A percentile compares a stretch with the other conserved stretches of the same genome.
Conservation (phyloP, 1,140 invertebrate genomes). For the Neodiprion fabricii region DNA sequence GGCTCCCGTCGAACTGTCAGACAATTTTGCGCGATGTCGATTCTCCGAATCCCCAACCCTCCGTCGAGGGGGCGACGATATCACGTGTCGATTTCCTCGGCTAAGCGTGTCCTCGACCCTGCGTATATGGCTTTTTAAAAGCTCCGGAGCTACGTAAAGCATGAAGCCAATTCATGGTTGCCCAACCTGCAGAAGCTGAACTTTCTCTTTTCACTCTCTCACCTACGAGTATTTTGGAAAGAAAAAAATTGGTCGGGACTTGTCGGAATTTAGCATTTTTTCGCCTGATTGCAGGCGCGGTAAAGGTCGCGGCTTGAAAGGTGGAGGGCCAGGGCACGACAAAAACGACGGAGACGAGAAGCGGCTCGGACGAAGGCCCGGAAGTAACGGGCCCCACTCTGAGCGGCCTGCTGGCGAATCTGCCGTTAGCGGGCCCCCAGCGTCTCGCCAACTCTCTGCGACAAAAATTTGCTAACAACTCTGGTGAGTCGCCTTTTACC, state of each 20-base stretch:
- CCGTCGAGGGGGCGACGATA: not conserved
- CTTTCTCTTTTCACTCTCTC: no score
- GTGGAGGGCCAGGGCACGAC: slow-evolving; percentile 60
- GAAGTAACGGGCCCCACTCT: slow-evolving; percentile 51
- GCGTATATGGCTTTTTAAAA: not conserved
- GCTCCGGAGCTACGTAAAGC: not conserved
- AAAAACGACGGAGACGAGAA: slow-evolving; percentile 56
- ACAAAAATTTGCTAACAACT: slow-evolving; percentile 57
- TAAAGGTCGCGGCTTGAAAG: slow-evolving; percentile 58
- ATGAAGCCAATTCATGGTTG: not conserved
- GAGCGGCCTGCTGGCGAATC: slow-evolving; percentile 55
- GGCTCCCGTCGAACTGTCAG: no score
- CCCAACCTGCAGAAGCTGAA: not conserved
- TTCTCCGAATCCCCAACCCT: not conserved
- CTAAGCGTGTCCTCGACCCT: not conserved
- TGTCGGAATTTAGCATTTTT: not conserved
- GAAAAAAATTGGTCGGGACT: not conserved
- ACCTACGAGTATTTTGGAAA: no score
- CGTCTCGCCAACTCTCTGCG: slow-evolving; percentile 57
- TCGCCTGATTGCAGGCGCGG: slow-evolving; percentile 43
- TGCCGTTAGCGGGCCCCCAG: slow-evolving; percentile 59
- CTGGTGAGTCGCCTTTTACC: slow-evolving; percentile 49
- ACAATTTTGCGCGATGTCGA: not conserved
- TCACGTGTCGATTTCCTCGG: not conserved
- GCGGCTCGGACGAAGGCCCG: slow-evolving; percentile 53